These are phyloP conservation scores for Hippoglossus hippoglossus DNA, from an alignment of 2,797 vertebrate species.

Conservation along the genomic window DNA sequence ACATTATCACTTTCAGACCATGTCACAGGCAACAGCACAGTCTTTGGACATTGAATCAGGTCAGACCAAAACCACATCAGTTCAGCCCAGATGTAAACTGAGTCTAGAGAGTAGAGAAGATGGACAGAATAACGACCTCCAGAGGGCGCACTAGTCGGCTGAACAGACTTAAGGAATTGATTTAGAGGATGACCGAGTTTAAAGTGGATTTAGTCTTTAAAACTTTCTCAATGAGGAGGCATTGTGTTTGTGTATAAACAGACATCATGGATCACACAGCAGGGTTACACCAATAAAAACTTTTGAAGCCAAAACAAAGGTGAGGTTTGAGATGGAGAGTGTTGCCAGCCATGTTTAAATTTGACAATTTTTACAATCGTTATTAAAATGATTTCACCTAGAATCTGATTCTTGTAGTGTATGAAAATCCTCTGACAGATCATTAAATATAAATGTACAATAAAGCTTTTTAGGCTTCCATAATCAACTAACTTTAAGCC, in stretches of 20 bases:
- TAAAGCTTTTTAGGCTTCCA: no score
- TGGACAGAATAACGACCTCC: conserved; percentile 2
- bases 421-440: neutral
- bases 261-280: no score
- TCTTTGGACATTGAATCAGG: conserved; percentile 26
- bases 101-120: neutral
- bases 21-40: conserved; percentile 22
- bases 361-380: no score
- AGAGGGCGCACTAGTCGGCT: conserved; percentile 4
- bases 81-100: conserved; percentile 35
- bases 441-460: neutral
- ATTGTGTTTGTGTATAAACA: no score
- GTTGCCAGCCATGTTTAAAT: neutral
- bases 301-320: neutral
- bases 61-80: conserved; percentile 46
- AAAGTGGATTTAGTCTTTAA: neutral
- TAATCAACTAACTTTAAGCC: no score
- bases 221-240: no score
- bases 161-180: conserved; percentile 1
- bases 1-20: conserved; percentile 34
- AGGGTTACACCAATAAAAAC: neutral
- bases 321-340: neutral
- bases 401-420: no score
- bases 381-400: no score
- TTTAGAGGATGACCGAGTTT: neutral